These are phyloP conservation scores for Athene noctua DNA, from an alignment of 2,113 vertebrate species.

Conservation along the genomic window DNA sequence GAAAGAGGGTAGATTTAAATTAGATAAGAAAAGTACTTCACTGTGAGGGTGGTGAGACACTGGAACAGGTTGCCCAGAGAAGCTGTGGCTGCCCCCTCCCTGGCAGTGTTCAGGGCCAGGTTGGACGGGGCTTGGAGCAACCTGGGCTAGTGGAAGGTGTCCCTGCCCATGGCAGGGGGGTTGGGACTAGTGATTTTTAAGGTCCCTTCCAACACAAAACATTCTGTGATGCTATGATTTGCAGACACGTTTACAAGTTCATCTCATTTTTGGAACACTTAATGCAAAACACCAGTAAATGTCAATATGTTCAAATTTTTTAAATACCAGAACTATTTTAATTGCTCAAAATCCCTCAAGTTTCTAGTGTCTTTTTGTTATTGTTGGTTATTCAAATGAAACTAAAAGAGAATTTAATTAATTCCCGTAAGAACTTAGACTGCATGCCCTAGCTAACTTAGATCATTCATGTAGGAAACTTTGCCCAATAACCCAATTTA, in stretches of 20 bases:
- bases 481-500: background rate
- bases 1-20: too few relatives aligned
- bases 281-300: constrained; percentile 54
- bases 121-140: too few relatives aligned
- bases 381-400: constrained; percentile 24
- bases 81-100: too few relatives aligned
- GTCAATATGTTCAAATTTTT: constrained; percentile 10
- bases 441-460: background rate
- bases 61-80: too few relatives aligned
- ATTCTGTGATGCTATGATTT: background rate
- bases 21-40: too few relatives aligned
- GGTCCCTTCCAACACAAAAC: background rate
- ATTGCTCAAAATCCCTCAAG: constrained; percentile 52
- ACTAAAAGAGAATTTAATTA: constrained; percentile 24
- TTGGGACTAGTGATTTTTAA: background rate
- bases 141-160: background rate
- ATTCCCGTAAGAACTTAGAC: constrained; percentile 5
- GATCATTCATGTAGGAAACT: background rate
- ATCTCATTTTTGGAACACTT: background rate
- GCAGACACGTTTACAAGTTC: background rate
- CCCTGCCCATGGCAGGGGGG: too few relatives aligned
- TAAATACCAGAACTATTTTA: constrained; percentile 47
- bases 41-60: too few relatives aligned
- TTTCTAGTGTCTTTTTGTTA: constrained; percentile 22
- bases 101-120: too few relatives aligned